Evolutionary conservation across 2,113 vertebrate species (phyloP).

Genomic region (Myotis lucifugus): DNA sequence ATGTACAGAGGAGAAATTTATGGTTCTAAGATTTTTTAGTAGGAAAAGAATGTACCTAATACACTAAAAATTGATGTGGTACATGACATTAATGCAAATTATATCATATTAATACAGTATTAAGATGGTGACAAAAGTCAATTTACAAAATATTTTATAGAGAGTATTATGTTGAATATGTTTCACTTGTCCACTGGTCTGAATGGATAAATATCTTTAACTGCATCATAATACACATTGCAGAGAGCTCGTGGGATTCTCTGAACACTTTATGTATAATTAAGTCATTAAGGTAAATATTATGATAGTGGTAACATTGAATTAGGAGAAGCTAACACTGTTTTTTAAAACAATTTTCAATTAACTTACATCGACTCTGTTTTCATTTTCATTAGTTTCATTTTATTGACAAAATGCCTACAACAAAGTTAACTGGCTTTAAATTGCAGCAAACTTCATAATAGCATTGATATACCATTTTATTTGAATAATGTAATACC

Average conservation of each 20-base stretch:
- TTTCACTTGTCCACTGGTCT: background rate
- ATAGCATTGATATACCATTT: background rate
- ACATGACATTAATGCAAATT: background rate
- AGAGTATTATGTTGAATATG: background rate
- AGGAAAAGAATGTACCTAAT: background rate
- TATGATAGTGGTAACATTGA: background rate
- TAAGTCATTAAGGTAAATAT: conserved; percentile 32
- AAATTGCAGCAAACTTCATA: background rate
- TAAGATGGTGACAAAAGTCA: background rate
- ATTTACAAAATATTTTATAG: conserved; percentile 3
- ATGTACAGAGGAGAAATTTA: background rate
- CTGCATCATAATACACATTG: background rate
- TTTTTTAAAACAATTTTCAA: conserved; percentile 50
- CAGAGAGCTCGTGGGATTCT: background rate
- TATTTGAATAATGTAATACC: background rate
- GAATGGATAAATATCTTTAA: background rate
- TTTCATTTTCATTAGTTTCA: conserved; percentile 50
- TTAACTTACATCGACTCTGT: background rate
- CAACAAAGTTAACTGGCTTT: background rate
- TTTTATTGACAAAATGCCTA: conserved; percentile 31
- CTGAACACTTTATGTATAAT: background rate
- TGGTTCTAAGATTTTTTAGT: background rate
- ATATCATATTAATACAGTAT: background rate
- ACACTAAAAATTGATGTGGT: background rate
- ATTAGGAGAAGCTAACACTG: background rate